Evolutionary conservation across 2,888 invertebrate genomes (phyloP), one percentile per base, ranked within the genome.

Genomic region (Orchesellides sinensis): DNA sequence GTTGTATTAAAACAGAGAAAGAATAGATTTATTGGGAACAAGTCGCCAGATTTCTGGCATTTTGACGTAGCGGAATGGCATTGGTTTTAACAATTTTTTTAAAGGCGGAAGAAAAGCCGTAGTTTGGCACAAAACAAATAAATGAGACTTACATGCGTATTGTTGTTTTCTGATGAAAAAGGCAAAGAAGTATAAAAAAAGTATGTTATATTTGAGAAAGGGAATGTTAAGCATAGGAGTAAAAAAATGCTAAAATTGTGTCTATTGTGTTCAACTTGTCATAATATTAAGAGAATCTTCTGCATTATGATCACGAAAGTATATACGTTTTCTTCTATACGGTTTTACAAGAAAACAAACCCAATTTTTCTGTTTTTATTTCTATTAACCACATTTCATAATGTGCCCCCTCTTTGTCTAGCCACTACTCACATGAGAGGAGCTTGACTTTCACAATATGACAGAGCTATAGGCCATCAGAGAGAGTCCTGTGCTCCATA

Each of bases 41-140:
- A 84, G 87, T 87, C 87, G 86, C 87, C 87, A 87, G 84, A 85
- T 84, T 85, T 87, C 87, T 87, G 87, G 85, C 87, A 85, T 83
- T 83, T 87, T 86, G 85, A 85, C 85, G 74, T 78, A 63, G n/a
- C 40, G 40, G 25, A 35, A 56, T 75, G 59, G 21, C 29, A 63
- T 65, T 52, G 54, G 70, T 65, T 70, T 78, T 72, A 70, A 70
- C 79, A 70, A 70, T 79, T 65, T 70, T 47, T 66, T 63, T 35
- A 2, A 29, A 49, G 49, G 49, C 19, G 68, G n/a, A 68, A 68
- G 23, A 29, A 17, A 61, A 32, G 1, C 14, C 10, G 27, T 49
- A 19, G 23, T 65, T 69, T 69, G 69, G 69, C 69, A 69, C 45
- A 65, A 65, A 52, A 32, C 21, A 69, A 66, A 47, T 23, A n/a